phyloP scores from a whole-genome alignment of 2,797 vertebrate species.

The Lutjanus campechanus region DNA sequence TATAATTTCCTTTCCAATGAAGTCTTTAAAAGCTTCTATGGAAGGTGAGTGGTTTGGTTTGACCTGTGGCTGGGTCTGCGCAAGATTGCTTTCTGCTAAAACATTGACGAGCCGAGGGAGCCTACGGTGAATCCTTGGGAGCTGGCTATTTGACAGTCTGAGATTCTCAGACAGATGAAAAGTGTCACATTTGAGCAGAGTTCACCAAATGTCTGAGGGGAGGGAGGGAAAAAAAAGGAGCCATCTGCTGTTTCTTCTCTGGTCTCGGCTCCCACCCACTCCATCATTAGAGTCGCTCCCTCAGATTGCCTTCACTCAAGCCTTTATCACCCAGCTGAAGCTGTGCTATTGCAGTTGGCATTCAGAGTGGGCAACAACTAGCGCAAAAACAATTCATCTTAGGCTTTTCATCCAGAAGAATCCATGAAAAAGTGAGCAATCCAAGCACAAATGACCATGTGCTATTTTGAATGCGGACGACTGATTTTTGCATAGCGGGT shows the following conservation, averaged over 20 bases:
- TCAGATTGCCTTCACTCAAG: slow-evolving; percentile 76
- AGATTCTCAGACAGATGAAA: slow-evolving; percentile 82
- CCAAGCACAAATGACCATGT: slow-evolving; percentile 35
- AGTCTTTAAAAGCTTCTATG: slow-evolving; percentile 77
- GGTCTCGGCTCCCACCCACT: slow-evolving; percentile 81
- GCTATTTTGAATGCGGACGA: slow-evolving; percentile 53
- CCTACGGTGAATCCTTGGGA: slow-evolving; percentile 70
- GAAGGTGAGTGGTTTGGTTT: slow-evolving; percentile 80
- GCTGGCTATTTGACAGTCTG: slow-evolving; percentile 77
- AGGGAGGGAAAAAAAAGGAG: slow-evolving; percentile 61
- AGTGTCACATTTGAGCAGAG: slow-evolving; percentile 84
- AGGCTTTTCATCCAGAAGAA: slow-evolving; percentile 67
- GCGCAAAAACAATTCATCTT: slow-evolving; percentile 70
- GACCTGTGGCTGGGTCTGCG: slow-evolving; percentile 76
- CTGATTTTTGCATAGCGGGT: slow-evolving; percentile 39
- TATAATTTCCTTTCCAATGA: slow-evolving; percentile 70
- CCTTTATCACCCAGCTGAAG: slow-evolving; percentile 77
- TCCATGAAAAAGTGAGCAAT: slow-evolving; percentile 69
- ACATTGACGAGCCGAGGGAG: slow-evolving; percentile 81
- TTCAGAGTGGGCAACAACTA: slow-evolving; percentile 63
- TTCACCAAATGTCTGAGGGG: slow-evolving; percentile 81
- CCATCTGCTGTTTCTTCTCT: slow-evolving; percentile 82
- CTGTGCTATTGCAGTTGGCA: slow-evolving; percentile 71
- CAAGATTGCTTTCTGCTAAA: slow-evolving; percentile 83
- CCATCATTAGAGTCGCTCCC: slow-evolving; percentile 79